These are phyloP conservation scores for Cataglyphis rosenhaueri DNA, from an alignment of 2,888 invertebrate species.

Conservation along the genomic window DNA sequence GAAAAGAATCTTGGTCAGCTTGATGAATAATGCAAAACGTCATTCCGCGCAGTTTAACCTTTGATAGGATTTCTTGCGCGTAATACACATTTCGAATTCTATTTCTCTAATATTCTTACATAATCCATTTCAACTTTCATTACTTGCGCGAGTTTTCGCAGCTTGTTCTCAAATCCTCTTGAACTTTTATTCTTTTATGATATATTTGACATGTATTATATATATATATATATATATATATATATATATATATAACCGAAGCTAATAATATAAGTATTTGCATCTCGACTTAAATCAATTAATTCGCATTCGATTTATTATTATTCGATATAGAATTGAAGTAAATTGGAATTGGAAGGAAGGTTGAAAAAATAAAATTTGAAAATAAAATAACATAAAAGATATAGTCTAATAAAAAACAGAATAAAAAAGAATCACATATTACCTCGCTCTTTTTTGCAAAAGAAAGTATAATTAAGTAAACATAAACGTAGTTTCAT, in stretches of 20 bases:
- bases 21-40: slow-evolving; percentile 52
- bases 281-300: background rate
- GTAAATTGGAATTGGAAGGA: background rate
- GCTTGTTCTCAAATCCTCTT: slow-evolving; percentile 1
- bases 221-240: no score
- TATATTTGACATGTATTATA: background rate
- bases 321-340: background rate
- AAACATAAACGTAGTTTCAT: slow-evolving; percentile 2
- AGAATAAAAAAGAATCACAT: slow-evolving; percentile 3
- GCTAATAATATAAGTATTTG: background rate
- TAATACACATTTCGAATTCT: slow-evolving; percentile 24
- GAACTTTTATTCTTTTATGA: background rate
- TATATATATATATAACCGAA: background rate
- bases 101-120: background rate
- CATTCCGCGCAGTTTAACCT: slow-evolving; percentile 49
- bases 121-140: slow-evolving; percentile 19
- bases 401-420: background rate
- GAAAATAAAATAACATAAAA: slow-evolving; percentile 7
- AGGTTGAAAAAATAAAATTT: background rate
- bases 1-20: slow-evolving; percentile 58
- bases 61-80: slow-evolving; percentile 20
- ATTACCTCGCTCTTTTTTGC: background rate
- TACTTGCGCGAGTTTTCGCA: background rate
- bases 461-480: background rate
- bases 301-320: background rate